Base-by-base conservation (phyloP, 2,888 invertebrate genomes). In the Pammene aurita region DNA sequence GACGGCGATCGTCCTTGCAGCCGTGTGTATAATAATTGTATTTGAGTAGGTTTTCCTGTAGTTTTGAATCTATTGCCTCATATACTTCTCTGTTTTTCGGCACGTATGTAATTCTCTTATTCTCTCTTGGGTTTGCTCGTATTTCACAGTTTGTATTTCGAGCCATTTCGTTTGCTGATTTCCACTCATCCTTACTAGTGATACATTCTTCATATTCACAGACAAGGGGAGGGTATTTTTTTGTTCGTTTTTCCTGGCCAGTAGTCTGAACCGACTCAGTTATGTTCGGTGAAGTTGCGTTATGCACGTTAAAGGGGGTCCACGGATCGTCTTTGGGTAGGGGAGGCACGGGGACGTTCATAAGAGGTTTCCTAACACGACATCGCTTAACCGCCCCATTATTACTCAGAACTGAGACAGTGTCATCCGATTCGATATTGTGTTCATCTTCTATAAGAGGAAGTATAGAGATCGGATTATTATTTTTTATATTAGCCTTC, bases 1-100 rank as follows among this genome's bases (percentile, higher is more conserved):
- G 56, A 5, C 14, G 13, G 38, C 56, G 38, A 35, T 41, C 56
- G 0, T 35, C 16, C 9, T 56, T 56, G 7, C 38, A 35, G 2
- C 56, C 56, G 38, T 56, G 14, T 0, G 56, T 38, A n/a, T 56
- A 44, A 13, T 56, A 41, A 56, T 56, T 41, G 16, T 56, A 56
- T 38, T 56, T 56, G 1, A 14, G 2, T 11, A 41, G 56, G 9
- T 56, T 56, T 16, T 56, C 16, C 4, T 56, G 9, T 14, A 56
- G 9, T 13, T 11, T 38, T 14, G 14, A 10, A 7, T 56, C 7
- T 41, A 56, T 38, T 14, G 56, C 56, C 5, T 56, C 16, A 38
- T 16, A 56, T 38, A 11, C 38, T 56, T 56, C 16, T 11, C 38
- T 56, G 6, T 9, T 56, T 56, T 56, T 56, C 9, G 56, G 56